These are phyloP conservation scores for Campoplex capitator DNA, from an alignment of 2,888 invertebrate species.

Conservation along the genomic window DNA sequence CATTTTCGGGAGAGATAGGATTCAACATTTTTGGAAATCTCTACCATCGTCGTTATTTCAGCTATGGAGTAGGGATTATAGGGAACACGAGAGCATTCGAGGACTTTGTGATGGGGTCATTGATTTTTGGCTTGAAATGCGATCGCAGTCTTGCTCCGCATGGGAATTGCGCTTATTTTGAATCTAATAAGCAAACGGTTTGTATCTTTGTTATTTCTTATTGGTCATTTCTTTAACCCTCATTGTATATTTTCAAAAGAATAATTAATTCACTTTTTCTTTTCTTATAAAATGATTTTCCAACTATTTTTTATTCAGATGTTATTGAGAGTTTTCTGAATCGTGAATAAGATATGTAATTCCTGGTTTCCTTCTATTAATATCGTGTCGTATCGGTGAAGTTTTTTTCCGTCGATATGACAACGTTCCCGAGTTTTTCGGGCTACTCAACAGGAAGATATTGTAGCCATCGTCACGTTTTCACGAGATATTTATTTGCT, in stretches of 20 bases:
- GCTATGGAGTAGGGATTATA: conserved; percentile 13
- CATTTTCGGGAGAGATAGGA: background rate
- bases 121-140: background rate
- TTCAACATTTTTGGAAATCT: conserved; percentile 9
- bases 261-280: background rate
- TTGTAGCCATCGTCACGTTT: background rate
- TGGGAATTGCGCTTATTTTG: background rate
- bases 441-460: background rate
- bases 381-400: background rate
- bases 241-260: too few relatives aligned
- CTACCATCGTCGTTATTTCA: background rate
- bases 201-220: background rate
- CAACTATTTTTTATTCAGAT: background rate
- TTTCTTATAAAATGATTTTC: background rate
- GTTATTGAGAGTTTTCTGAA: background rate
- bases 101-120: conserved; percentile 11
- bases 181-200: background rate
- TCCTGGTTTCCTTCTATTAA: background rate
- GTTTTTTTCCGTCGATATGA: background rate
- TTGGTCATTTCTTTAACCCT: too few relatives aligned
- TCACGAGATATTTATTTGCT: conserved; percentile 19
- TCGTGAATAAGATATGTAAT: background rate
- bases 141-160: background rate
- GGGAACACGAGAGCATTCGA: conserved; percentile 10
- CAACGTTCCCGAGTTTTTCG: background rate